Percentiles rank a stretch among this genome's conserved stretches.
These are phyloP conservation scores for Clitarchus hookeri DNA, from an alignment of 2,888 invertebrate species.

Conservation along the genomic window DNA sequence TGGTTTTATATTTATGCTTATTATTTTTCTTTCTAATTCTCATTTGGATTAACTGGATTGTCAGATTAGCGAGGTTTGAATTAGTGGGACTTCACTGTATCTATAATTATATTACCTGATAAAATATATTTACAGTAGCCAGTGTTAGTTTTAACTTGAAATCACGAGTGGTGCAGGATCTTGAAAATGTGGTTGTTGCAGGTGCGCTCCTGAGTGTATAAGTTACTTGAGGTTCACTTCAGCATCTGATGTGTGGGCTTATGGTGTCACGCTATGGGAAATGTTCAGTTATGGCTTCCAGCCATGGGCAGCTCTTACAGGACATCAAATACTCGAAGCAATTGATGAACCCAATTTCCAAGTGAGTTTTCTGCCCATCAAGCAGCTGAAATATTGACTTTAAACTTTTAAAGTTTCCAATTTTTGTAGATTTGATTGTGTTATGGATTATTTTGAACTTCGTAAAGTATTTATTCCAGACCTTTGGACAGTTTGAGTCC, in stretches of 20 bases:
- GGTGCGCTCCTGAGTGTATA: constrained; percentile 98
- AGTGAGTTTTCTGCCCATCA: constrained; percentile 51
- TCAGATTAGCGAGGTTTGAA: too few species aligned
- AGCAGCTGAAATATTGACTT: not conserved
- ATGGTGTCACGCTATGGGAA: constrained; percentile 98
- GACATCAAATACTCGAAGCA: constrained; percentile 92
- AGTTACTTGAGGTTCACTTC: constrained; percentile 94
- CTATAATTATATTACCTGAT: too few species aligned
- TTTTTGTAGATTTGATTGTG: not conserved
- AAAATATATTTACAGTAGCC: too few species aligned
- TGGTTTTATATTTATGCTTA: too few species aligned
- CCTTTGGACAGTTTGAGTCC: too few species aligned
- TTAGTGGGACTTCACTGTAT: too few species aligned
- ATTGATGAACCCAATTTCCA: constrained; percentile 92
- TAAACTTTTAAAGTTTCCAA: too few species aligned
- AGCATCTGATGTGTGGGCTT: constrained; percentile 98
- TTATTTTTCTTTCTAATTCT: too few species aligned
- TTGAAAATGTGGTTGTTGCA: constrained; percentile 48
- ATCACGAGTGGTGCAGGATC: not conserved
- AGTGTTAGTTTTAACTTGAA: too few species aligned
- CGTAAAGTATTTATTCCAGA: too few species aligned
- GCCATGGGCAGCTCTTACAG: constrained; percentile 95
- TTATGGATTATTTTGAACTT: not conserved
- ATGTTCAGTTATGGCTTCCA: constrained; percentile 99
- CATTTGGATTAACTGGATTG: too few species aligned